Conservation (phyloP, 2,113 vertebrate genomes). For the Dendropsophus ebraccatus region DNA sequence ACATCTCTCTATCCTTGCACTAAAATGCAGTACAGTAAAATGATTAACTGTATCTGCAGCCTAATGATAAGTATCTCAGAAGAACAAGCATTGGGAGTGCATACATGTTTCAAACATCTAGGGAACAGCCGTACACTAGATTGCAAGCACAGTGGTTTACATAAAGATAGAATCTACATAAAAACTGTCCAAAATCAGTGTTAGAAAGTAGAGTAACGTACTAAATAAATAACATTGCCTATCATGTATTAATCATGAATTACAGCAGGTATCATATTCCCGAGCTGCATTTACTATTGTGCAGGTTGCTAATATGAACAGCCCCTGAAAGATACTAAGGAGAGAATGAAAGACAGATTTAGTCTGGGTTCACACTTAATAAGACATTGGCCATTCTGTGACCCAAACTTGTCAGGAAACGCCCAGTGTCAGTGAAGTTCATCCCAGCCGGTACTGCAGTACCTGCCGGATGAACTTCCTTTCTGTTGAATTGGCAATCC, state of each 20-base stretch:
- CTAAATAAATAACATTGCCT: neutral
- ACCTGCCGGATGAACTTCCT: no score
- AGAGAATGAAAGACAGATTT: no score
- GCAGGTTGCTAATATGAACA: neutral
- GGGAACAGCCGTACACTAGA: neutral
- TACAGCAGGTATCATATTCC: neutral
- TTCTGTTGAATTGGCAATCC: no score
- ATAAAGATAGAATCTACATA: neutral
- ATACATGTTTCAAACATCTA: neutral
- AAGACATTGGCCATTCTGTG: no score
- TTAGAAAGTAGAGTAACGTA: neutral
- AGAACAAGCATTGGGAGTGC: neutral
- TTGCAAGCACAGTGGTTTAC: neutral
- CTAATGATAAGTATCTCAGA: neutral
- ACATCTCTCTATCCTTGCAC: neutral
- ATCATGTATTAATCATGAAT: neutral
- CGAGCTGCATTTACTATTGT: neutral
- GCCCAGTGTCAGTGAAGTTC: no score
- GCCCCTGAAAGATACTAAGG: no score
- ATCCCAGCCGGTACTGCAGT: no score
- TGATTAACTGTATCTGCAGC: neutral
- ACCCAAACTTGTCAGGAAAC: no score
- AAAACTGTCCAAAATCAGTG: neutral
- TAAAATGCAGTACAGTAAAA: neutral
- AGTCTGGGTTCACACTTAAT: no score